Evolutionary conservation across 2,888 invertebrate genomes (phyloP).

Genomic region (Brachypalpus laphriformis): DNA sequence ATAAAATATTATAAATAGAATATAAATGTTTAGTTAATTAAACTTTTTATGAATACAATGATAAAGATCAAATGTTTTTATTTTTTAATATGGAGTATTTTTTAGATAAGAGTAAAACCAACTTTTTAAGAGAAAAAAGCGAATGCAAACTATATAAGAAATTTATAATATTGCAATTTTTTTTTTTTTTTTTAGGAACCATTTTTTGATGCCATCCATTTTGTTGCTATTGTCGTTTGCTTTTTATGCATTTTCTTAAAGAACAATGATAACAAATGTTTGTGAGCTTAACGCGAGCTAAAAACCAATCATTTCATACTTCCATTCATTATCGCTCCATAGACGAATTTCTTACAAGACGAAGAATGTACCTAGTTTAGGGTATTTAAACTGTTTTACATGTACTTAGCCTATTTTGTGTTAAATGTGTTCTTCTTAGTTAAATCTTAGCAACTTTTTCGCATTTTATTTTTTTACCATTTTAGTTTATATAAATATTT

Average conservation of each 20-base stretch:
- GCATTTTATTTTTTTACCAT: background rate
- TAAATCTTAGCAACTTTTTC: background rate
- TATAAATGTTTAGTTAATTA: constrained; percentile 68
- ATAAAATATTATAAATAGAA: constrained; percentile 38
- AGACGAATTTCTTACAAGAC: background rate
- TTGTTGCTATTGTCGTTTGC: constrained; percentile 40
- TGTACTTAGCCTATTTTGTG: background rate
- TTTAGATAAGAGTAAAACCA: constrained; percentile 18
- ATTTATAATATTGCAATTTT: constrained; percentile 11
- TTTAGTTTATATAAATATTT: background rate
- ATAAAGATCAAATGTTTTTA: constrained; percentile 59
- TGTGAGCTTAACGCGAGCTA: background rate
- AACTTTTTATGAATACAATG: constrained; percentile 59
- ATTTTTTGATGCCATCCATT: constrained; percentile 61
- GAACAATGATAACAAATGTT: background rate
- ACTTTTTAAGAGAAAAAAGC: constrained; percentile 30
- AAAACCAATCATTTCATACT: background rate
- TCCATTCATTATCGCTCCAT: background rate
- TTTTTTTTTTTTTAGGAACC: constrained; percentile 15
- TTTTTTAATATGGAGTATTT: constrained; percentile 34
- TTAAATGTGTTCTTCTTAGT: background rate
- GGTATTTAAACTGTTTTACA: background rate
- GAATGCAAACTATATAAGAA: constrained; percentile 29
- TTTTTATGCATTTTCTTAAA: constrained; percentile 21
- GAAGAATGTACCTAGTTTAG: constrained; percentile 16